Evolutionary conservation across 2,888 invertebrate species (phyloP).

Genomic region (Macrophya alboannulata): DNA sequence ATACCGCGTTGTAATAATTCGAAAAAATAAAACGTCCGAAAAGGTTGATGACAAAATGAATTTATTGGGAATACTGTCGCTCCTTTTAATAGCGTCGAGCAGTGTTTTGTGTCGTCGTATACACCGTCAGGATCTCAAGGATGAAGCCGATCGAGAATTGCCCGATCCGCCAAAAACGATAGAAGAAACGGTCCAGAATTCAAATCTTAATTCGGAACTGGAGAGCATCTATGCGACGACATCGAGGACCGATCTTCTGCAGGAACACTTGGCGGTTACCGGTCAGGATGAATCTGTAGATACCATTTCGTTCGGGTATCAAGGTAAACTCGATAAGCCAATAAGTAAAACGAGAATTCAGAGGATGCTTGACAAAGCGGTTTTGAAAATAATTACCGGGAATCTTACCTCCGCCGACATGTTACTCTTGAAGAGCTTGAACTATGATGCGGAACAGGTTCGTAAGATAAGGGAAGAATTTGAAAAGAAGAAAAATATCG

Average conservation of each 20-base stretch:
- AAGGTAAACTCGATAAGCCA: slow-evolving; percentile 14
- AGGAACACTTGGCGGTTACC: background rate
- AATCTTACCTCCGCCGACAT: slow-evolving; percentile 74
- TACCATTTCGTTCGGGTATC: slow-evolving; percentile 60
- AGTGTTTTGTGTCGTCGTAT: slow-evolving; percentile 51
- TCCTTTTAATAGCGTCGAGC: slow-evolving; percentile 31
- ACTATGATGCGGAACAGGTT: slow-evolving; percentile 75
- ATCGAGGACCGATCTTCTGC: slow-evolving; percentile 19
- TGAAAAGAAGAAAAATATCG: slow-evolving; percentile 66
- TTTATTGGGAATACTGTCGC: slow-evolving; percentile 14
- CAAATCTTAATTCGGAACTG: slow-evolving; percentile 43
- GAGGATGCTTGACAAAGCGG: slow-evolving; percentile 77
- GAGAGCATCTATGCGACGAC: slow-evolving; percentile 21
- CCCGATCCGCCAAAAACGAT: background rate
- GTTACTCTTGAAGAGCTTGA: slow-evolving; percentile 73
- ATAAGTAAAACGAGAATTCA: slow-evolving; percentile 72
- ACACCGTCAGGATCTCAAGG: background rate
- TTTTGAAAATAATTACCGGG: slow-evolving; percentile 76
- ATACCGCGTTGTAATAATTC: background rate
- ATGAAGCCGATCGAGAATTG: background rate
- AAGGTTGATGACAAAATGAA: slow-evolving; percentile 40
- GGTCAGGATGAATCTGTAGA: slow-evolving; percentile 59
- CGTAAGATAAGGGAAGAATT: slow-evolving; percentile 73
- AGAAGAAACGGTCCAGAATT: background rate
- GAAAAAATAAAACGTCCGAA: background rate